These are phyloP conservation scores for Aplysina aerophoba DNA, from an alignment of 37 sponge, comb jelly and placozoan species.

Conservation along the genomic window DNA sequence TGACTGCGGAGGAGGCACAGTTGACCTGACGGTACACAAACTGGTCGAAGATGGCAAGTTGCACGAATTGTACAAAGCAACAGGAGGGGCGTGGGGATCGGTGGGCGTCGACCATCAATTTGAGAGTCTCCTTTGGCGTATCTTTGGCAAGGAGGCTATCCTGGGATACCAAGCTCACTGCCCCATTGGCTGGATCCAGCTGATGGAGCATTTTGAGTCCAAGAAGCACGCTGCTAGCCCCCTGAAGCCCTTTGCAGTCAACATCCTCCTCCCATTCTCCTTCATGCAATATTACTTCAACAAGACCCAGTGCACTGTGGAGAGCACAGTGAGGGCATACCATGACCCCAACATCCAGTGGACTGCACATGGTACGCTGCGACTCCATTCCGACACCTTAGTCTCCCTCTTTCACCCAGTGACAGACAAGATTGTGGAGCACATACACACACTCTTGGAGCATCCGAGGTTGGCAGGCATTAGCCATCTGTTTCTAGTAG, in stretches of 20 bases:
- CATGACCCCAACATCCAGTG: constrained; percentile 61
- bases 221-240: constrained; percentile 74
- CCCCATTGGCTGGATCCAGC: constrained; percentile 70
- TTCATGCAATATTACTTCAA: constrained; percentile 69
- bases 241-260: constrained; percentile 44
- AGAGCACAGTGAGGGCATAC: constrained; percentile 53
- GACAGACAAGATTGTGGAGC: constrained; percentile 54
- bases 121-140: constrained; percentile 57
- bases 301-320: constrained; percentile 45
- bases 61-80: constrained; percentile 70
- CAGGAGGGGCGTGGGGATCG: constrained; percentile 82
- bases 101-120: constrained; percentile 79
- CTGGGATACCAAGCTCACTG: constrained; percentile 37
- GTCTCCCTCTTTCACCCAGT: constrained; percentile 74
- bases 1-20: constrained; percentile 84
- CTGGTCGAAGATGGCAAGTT: constrained; percentile 46
- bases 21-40: constrained; percentile 77
- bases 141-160: constrained; percentile 68
- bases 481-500: constrained; percentile 74
- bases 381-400: constrained; percentile 63
- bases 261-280: constrained; percentile 79
- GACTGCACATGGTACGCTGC: constrained; percentile 77
- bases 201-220: constrained; percentile 68
- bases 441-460: constrained; percentile 61
- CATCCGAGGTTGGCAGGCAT: constrained; percentile 59